Base-by-base conservation (phyloP, 1,140 invertebrate genomes). In the Telenomus remus region DNA sequence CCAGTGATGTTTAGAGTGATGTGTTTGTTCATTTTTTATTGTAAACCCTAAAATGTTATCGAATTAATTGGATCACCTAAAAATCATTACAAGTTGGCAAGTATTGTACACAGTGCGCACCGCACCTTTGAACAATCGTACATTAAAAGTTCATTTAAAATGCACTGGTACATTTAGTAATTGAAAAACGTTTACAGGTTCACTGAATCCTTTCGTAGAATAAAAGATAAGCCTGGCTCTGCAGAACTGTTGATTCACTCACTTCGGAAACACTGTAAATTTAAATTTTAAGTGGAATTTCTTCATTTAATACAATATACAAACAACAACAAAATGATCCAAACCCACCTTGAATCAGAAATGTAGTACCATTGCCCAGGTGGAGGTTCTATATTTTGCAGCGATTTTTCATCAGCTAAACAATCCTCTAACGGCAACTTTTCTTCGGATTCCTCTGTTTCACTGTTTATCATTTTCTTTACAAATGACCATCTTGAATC, bases 201-300 rank as follows among this genome's bases (percentile, higher is more conserved):
- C 91, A 94, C 81, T 93, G 89, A 81, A 96, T 93, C 84, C 96
- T 91, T 89, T 99, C 97, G 87, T 99, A 99, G 87, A 99, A 99
- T 12, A 99, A 90, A 43, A 99, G 89, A 88, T 99, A 99, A n/a
- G 98, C 97, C 88, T 98, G 94, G 39, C 92, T 92, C 71, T 91
- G 89, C n/a, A 97, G 88, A 42, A 98, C 96, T 51, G 90, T 90
- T 0, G 92, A 91, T 86, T 97, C 95, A 39, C 91, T 90, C 5
- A 96, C 93, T 85, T 96, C 93, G 27, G 89, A 90, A 0, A 98
- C 96, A 78, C 90, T 89, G 59, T 14, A 84, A 86, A 13, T 7
- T 7, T 12, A 44, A 7, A 44, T 12, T 12, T 51, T 15, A 43
- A 48, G 57, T 14, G 10, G 34, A 34, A 35, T 37, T 56, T 0